Conservation (phyloP, 2,888 invertebrate genomes). For the Adineta ricciae region DNA sequence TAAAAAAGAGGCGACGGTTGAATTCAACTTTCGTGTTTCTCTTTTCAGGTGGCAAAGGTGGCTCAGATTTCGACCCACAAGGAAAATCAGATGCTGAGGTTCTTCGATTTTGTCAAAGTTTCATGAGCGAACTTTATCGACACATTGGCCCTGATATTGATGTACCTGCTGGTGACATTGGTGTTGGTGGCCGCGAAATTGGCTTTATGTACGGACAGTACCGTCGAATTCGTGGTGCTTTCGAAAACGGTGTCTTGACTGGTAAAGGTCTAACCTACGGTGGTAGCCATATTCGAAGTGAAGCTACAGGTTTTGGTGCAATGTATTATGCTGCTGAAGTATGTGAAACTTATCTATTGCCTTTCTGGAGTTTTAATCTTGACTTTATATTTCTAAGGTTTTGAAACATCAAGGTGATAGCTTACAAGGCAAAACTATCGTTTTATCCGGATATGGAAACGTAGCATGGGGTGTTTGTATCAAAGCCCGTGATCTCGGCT, state of each 20-base stretch:
- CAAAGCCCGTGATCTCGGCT: neutral
- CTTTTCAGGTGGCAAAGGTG: neutral
- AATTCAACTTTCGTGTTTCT: neutral
- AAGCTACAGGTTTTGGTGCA: conserved; percentile 14
- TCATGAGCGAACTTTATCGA: neutral
- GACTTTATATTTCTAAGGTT: neutral
- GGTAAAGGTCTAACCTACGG: neutral
- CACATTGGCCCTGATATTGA: neutral
- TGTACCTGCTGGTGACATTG: conserved; percentile 1
- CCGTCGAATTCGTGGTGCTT: conserved; percentile 9
- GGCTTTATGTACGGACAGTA: neutral
- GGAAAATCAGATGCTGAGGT: neutral
- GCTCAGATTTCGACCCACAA: neutral
- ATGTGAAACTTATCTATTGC: neutral
- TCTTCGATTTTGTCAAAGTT: neutral
- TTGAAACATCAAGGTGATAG: neutral
- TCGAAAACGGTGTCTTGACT: conserved; percentile 2
- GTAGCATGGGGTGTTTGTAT: neutral
- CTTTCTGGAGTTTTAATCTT: neutral
- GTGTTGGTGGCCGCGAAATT: neutral
- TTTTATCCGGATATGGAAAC: conserved; percentile 13
- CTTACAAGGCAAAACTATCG: neutral
- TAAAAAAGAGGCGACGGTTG: neutral
- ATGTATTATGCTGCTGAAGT: conserved; percentile 13
- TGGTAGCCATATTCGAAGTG: neutral